phyloP scores from a whole-genome alignment of 2,888 invertebrate genomes.

The Molanna angustata region DNA sequence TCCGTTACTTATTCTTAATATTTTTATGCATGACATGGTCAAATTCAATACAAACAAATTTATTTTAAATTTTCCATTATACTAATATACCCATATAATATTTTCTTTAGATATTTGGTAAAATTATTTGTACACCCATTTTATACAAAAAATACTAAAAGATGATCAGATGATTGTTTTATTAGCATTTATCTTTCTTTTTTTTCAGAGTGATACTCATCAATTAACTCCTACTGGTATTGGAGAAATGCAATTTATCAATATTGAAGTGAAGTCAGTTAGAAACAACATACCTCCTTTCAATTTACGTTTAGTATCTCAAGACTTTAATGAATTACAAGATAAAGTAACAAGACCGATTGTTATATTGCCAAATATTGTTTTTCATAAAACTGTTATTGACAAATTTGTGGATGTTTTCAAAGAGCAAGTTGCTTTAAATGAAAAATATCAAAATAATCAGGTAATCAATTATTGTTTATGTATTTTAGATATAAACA shows the following conservation, averaged over 20 bases:
- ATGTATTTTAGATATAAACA: no score
- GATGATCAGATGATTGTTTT: no score
- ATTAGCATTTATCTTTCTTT: slow-evolving; percentile 11
- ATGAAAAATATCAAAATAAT: slow-evolving; percentile 60
- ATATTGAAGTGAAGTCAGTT: slow-evolving; percentile 70
- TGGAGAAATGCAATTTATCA: slow-evolving; percentile 73
- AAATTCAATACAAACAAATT: no score
- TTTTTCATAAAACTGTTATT: slow-evolving; percentile 72
- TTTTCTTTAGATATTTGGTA: no score
- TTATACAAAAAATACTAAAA: no score
- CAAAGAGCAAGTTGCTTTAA: slow-evolving; percentile 67
- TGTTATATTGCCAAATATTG: slow-evolving; percentile 64
- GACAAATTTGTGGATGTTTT: slow-evolving; percentile 86
- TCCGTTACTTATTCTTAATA: no score
- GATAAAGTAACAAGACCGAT: slow-evolving; percentile 68
- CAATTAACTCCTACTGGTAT: slow-evolving; percentile 64
- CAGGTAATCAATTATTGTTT: slow-evolving; percentile 45
- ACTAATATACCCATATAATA: no score
- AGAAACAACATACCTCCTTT: slow-evolving; percentile 60
- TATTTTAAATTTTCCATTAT: no score
- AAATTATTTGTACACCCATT: no score
- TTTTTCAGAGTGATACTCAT: slow-evolving; percentile 64
- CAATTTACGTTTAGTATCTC: slow-evolving; percentile 71
- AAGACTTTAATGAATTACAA: slow-evolving; percentile 74
- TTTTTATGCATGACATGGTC: no score